Percentiles rank a stretch among this genome's conserved stretches.
Evolutionary conservation across 2,888 invertebrate species (phyloP).

Genomic region (Elegia similella): DNA sequence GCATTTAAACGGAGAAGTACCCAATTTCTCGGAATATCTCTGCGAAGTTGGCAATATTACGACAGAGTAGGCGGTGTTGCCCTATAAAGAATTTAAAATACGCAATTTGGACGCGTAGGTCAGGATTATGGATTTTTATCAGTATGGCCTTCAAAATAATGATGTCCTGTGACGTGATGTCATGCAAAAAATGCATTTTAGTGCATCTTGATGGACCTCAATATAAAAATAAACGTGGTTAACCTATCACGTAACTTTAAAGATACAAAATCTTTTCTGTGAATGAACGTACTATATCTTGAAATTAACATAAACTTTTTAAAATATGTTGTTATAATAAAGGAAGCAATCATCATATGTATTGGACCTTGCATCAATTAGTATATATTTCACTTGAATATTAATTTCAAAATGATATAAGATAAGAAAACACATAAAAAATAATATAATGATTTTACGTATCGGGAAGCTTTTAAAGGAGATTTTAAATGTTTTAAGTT

Average conservation of each 20-base stretch:
- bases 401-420: neutral
- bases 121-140: slow-evolving; percentile 28
- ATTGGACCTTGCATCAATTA: neutral
- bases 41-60: slow-evolving; percentile 16
- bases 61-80: slow-evolving; percentile 23
- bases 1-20: slow-evolving; percentile 19
- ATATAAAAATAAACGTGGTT: too few species aligned
- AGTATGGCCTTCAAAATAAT: slow-evolving; percentile 16
- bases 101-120: slow-evolving; percentile 20
- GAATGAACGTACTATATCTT: neutral
- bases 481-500: neutral
- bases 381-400: neutral
- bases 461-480: neutral
- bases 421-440: neutral
- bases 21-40: slow-evolving; percentile 22
- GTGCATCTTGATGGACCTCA: too few species aligned
- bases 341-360: neutral
- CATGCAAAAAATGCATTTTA: too few species aligned
- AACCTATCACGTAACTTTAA: too few species aligned
- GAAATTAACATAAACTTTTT: neutral
- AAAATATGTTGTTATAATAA: too few species aligned
- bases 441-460: neutral
- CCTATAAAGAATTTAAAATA: slow-evolving; percentile 21
- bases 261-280: too few species aligned
- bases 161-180: neutral